phyloP scores from a whole-genome alignment of 2,888 invertebrate genomes.

The Rhimphoctona megacephalus region DNA sequence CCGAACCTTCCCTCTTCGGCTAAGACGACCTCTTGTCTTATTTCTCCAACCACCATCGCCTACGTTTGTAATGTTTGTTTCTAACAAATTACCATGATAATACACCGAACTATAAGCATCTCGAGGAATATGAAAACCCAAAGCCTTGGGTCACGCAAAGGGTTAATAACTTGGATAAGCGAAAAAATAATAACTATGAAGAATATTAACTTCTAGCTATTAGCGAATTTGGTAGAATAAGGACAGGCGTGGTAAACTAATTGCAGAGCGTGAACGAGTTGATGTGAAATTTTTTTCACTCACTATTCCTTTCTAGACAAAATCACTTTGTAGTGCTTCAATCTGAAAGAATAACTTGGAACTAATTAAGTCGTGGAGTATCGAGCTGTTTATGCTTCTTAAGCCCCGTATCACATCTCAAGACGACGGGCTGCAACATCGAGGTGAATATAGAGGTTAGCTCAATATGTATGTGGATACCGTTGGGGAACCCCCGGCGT shows the following conservation, averaged over 20 bases:
- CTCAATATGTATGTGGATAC: conserved; percentile 31
- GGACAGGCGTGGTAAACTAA: not conserved
- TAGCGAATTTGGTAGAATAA: not conserved
- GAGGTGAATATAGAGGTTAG: conserved; percentile 7
- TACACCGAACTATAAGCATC: conserved; percentile 74
- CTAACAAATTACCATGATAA: conserved; percentile 85
- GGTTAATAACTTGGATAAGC: conserved; percentile 80
- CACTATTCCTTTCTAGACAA: not conserved
- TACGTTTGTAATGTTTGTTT: conserved; percentile 85
- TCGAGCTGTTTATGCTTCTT: not conserved
- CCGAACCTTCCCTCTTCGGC: conserved; percentile 60
- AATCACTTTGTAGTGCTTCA: not conserved
- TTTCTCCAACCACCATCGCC: conserved; percentile 65
- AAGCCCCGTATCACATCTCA: not conserved
- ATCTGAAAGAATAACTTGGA: not conserved
- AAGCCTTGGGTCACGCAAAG: conserved; percentile 78
- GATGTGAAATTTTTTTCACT: not conserved
- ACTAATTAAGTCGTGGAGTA: not conserved
- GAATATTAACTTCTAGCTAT: not conserved
- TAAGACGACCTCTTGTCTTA: conserved; percentile 60
- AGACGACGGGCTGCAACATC: not conserved
- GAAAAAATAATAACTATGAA: conserved; percentile 32
- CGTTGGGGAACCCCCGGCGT: conserved; percentile 41
- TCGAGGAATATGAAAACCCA: conserved; percentile 69
- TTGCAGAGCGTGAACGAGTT: not conserved